Base-by-base conservation (phyloP, 2,113 vertebrate genomes). In the Calidris pygmaea region DNA sequence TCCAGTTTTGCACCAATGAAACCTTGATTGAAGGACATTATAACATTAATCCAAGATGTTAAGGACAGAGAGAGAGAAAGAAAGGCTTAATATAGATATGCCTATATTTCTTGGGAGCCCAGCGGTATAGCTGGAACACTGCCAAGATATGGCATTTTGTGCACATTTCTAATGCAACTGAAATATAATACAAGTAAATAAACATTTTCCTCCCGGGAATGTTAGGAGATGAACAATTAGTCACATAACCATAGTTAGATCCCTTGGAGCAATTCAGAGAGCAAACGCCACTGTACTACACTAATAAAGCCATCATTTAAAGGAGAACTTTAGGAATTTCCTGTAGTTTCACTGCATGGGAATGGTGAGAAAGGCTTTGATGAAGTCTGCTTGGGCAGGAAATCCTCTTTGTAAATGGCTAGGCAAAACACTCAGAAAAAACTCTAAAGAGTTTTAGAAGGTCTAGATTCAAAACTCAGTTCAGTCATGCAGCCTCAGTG, bases 161-260 rank as follows among this genome's bases (percentile, higher is more conserved):
- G 63, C 58, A 6, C 7, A 29, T 76, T 88, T 93, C n/a, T 90
- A 59, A 10, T 47, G 23, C 53, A 76, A 59, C 7, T 73, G 63
- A 95, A 89, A 58, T 65, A 56, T 29, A 87, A 91, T 59, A 32
- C 12, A 67, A 85, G 37, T 85, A 82, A 81, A 87, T 74, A 90
- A 87, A 73, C 34, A 56, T 80, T 92, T 87, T 3, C 35, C 37
- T 83, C 30, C 21, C 37, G 92, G 24, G 19, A 93, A 85, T 23
- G 16, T 79, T 90, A 88, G 34, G 37, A 85, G 43, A 76, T 87
- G 71, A 93, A 76, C 78, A 90, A 58, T 68, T 91, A 85, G 35
- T 73, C 75, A 63, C 43, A 58, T 83, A 94, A 90, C 27, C 3
- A 2, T n/a, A 85, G 53, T 32, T 79, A 82, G 58, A 91, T 48